Evolutionary conservation across 1,140 invertebrate genomes (phyloP).

Genomic region (Drosophila miranda): DNA sequence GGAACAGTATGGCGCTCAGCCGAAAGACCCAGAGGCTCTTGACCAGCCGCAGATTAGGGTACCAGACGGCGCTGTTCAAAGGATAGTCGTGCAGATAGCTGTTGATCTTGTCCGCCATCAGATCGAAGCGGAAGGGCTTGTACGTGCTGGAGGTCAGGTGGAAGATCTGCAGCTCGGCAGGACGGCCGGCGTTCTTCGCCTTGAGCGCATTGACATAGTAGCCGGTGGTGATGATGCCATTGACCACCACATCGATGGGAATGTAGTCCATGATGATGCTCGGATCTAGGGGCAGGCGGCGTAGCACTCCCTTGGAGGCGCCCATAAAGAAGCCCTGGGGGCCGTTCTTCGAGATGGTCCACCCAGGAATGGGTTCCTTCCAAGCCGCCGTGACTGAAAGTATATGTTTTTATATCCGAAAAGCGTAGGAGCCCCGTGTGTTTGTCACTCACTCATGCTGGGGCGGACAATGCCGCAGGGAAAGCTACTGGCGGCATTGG

Average conservation of each 20-base stretch:
- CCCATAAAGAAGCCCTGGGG: conserved; percentile 98
- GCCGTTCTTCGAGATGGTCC: conserved; percentile 98
- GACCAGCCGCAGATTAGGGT: conserved; percentile 90
- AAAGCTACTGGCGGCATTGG: conserved; percentile 86
- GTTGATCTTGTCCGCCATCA: conserved; percentile 87
- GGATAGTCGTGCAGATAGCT: conserved; percentile 88
- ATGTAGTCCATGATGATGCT: conserved; percentile 95
- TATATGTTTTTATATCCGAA: neutral
- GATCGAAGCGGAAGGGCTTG: conserved; percentile 93
- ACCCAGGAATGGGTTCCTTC: conserved; percentile 96
- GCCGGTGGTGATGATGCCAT: conserved; percentile 91
- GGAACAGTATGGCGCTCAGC: conserved; percentile 91
- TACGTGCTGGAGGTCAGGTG: conserved; percentile 94
- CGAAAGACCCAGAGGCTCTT: conserved; percentile 88
- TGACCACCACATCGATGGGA: conserved; percentile 96
- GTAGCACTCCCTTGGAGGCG: conserved; percentile 94
- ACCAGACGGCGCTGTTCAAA: conserved; percentile 91
- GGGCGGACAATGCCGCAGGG: conserved; percentile 96
- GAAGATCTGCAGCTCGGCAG: conserved; percentile 88
- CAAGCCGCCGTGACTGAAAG: conserved; percentile 88
- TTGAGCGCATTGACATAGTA: conserved; percentile 87
- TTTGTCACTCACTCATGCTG: conserved; percentile 90
- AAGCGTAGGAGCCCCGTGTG: conserved; percentile 82
- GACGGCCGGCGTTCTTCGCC: conserved; percentile 63
- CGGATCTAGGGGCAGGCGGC: conserved; percentile 90